Evolutionary conservation across 2,888 invertebrate species (phyloP), one percentile per base, ranked within the genome.

Genomic region (Heliconius cydno): DNA sequence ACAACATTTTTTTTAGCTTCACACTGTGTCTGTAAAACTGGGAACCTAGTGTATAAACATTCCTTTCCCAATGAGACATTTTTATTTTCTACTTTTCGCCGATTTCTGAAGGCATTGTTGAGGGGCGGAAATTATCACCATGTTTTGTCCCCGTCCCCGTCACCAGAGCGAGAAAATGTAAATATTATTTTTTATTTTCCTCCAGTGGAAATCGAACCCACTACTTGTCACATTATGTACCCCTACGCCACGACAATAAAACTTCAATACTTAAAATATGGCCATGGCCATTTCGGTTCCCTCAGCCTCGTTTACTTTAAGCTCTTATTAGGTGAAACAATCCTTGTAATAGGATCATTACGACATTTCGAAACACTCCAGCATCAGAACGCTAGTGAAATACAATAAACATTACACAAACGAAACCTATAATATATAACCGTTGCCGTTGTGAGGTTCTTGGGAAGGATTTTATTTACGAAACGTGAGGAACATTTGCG

Each of bases 371-470:
- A 22, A 34, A 68, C n/a, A 38, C 34, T 34, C 12, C 30, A 38
- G 68, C 38, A 6, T 68, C 68, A 22, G 68, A 38, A 68, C 34
- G 22, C 34, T 68, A 38, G 22, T n/a, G n/a, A 38, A 38, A 34
- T n/a, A 68, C 68, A 38, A 38, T 68, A 68, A 68, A 38, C 38
- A 38, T 68, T 66, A 66, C 30, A 30, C 28, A 68, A 38, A 68
- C 68, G 22, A 30, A n/a, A 22, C 22, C n/a, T 30, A 67, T 67
- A n/a, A n/a, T n/a, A n/a, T n/a, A n/a, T n/a, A 67, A 67, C 34
- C 67, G 67, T 67, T 34, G 34, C 34, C 67, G 67, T 67, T 34
- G 34, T 67, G 67, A 22, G 28, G 7, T 30, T 22, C 34, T 67
- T 38, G 38, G 34, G n/a, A 68, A 7, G 19, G 10, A 38, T 68